phyloP scores from a whole-genome alignment of 2,113 vertebrate genomes.

The Tragelaphus strepsiceros region DNA sequence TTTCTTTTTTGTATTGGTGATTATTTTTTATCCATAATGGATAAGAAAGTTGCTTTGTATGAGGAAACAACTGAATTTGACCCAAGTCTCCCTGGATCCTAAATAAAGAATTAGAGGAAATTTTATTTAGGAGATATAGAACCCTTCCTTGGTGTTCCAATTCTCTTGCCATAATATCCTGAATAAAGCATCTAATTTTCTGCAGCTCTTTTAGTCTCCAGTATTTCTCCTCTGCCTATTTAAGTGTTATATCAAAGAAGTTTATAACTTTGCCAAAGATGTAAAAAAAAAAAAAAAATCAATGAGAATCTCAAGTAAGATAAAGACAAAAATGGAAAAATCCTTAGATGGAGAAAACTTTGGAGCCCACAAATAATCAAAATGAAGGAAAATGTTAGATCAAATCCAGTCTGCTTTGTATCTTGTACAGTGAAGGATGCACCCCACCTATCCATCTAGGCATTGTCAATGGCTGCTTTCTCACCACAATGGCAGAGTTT shows the following conservation, averaged over 20 bases:
- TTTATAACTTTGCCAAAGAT: neutral
- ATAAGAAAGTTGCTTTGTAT: neutral
- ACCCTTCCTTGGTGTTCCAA: neutral
- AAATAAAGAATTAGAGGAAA: neutral
- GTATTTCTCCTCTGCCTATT: neutral
- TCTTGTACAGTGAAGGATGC: neutral
- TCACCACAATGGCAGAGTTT: neutral
- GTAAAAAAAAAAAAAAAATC: neutral
- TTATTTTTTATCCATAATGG: neutral
- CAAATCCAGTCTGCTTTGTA: neutral
- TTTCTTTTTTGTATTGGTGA: neutral
- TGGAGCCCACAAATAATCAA: neutral
- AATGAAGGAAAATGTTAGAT: neutral
- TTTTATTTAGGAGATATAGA: neutral
- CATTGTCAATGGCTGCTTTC: neutral
- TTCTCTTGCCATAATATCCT: neutral
- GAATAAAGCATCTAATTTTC: neutral
- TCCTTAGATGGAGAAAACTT: neutral
- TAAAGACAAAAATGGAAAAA: neutral
- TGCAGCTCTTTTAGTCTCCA: neutral
- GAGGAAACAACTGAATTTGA: neutral
- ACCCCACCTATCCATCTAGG: neutral
- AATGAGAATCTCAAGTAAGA: neutral
- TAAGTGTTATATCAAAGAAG: neutral
- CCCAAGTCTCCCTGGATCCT: neutral